A percentile compares a stretch with the other conserved stretches of the same genome.
These are phyloP conservation scores for Poecile atricapillus DNA, from an alignment of 2,113 vertebrate genomes.

Conservation along the genomic window DNA sequence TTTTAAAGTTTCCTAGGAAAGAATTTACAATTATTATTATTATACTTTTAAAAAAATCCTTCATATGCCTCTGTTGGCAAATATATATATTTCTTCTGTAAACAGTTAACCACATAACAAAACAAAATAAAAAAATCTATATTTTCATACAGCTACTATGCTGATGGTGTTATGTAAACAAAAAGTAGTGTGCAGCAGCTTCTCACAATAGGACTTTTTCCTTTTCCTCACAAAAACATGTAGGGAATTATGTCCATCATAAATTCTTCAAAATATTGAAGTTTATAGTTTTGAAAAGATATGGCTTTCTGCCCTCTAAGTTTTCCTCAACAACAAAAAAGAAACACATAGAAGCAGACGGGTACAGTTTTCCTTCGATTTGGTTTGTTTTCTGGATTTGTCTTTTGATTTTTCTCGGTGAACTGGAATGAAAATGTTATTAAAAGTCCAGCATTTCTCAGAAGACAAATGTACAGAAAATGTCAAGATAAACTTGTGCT, in stretches of 20 bases:
- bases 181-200: constrained; percentile 43
- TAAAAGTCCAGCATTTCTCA: not conserved
- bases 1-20: constrained; percentile 40
- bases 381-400: not conserved
- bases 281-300: not conserved
- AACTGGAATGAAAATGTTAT: not conserved
- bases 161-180: constrained; percentile 63
- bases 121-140: not conserved
- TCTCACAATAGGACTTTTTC: not conserved
- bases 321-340: not conserved
- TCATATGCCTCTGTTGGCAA: constrained; percentile 44
- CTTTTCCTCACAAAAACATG: not conserved
- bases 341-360: not conserved
- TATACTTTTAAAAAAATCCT: constrained; percentile 58
- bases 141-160: constrained; percentile 39
- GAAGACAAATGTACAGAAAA: not conserved
- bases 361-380: not conserved
- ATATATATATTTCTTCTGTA: constrained; percentile 60
- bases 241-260: not conserved
- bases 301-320: not conserved
- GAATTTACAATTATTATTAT: constrained; percentile 48
- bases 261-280: not conserved
- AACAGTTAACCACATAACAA: constrained; percentile 62
- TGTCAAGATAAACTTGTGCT: not conserved
- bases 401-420: not conserved